phyloP scores from a whole-genome alignment of 2,113 vertebrate genomes.

The Chlamydotis undulata region DNA sequence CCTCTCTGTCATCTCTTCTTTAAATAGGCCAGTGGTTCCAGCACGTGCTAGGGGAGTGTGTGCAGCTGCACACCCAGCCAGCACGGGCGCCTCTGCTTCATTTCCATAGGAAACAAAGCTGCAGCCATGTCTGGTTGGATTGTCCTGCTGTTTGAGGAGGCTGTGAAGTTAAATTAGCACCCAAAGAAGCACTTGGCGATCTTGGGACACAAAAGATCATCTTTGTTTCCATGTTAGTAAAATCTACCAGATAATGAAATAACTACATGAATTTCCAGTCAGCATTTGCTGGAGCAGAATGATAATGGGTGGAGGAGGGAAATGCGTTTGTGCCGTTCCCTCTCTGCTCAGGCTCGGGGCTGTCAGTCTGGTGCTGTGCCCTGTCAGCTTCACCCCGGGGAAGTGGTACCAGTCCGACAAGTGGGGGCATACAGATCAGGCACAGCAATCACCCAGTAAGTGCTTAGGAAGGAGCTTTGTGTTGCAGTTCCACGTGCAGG shows the following conservation, averaged over 20 bases:
- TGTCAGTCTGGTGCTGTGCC: neutral
- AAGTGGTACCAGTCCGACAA: accelerated
- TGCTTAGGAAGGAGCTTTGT: neutral
- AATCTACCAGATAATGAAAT: constrained; percentile 6
- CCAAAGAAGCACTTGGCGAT: neutral
- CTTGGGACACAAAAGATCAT: neutral
- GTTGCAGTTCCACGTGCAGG: neutral
- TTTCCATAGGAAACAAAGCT: neutral
- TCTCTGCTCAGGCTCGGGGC: neutral
- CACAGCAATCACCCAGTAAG: accelerated
- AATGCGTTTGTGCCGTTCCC: accelerated
- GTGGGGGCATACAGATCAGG: accelerated
- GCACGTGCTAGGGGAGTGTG: neutral
- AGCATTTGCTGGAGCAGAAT: neutral
- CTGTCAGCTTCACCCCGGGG: neutral
- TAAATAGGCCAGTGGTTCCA: neutral
- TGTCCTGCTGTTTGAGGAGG: neutral
- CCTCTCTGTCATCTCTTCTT: neutral
- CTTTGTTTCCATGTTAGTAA: neutral
- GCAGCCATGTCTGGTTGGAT: accelerated
- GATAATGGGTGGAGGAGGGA: neutral
- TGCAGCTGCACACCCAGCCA: neutral
- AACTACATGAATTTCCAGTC: neutral
- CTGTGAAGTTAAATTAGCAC: constrained; percentile 8
- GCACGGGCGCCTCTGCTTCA: neutral